A percentile compares a stretch with the other conserved stretches of the same genome.
phyloP scores from a whole-genome alignment of 1,140 invertebrate genomes.

The Brachionus rubens region DNA sequence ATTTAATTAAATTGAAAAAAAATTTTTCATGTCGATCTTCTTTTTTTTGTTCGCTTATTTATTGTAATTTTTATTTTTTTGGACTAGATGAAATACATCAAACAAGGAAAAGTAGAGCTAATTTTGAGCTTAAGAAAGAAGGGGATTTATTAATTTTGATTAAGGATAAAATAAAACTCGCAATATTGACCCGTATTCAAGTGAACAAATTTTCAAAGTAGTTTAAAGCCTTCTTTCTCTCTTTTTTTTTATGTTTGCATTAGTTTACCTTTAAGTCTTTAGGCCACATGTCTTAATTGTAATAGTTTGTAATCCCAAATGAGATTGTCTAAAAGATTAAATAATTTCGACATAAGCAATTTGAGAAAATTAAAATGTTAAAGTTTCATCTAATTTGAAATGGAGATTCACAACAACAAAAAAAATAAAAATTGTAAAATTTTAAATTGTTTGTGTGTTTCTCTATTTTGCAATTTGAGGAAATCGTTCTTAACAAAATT shows the following conservation, averaged over 20 bases:
- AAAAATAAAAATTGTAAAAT: background rate
- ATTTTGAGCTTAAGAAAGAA: too few species aligned
- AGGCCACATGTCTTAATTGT: conserved; percentile 9
- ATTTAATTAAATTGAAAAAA: background rate
- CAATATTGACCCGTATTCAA: too few species aligned
- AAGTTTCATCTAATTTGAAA: conserved; percentile 37
- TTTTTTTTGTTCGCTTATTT: too few species aligned
- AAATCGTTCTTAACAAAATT: background rate
- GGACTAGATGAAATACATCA: too few species aligned
- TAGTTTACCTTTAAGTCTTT: background rate
- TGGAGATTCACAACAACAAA: too few species aligned
- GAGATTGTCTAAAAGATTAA: conserved; percentile 30
- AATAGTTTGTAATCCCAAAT: background rate
- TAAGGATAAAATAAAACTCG: conserved; percentile 40
- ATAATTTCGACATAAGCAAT: background rate
- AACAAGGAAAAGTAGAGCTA: too few species aligned
- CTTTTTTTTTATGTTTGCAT: background rate
- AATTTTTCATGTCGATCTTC: too few species aligned
- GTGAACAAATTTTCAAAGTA: too few species aligned
- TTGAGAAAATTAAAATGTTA: conserved; percentile 33
- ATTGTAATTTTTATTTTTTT: too few species aligned
- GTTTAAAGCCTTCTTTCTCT: background rate
- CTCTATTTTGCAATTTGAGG: conserved; percentile 19
- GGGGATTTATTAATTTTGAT: conserved; percentile 33
- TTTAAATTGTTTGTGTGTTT: conserved; percentile 18